Percentiles rank a stretch among this genome's conserved stretches.
Evolutionary conservation across 2,797 vertebrate genomes (phyloP).

Genomic region (Echiichthys vipera): DNA sequence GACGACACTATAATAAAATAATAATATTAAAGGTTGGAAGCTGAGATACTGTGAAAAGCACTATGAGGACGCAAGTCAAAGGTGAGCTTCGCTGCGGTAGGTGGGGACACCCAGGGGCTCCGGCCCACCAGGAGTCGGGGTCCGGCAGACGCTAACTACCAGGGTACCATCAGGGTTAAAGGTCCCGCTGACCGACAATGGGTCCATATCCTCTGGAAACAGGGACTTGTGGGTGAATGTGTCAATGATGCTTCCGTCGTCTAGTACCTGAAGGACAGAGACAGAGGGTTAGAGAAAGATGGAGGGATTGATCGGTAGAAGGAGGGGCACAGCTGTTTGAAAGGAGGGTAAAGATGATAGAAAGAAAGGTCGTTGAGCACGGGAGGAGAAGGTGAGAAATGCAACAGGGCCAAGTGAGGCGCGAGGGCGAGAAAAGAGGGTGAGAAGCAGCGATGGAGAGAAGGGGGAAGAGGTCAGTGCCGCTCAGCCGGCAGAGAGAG

Average conservation of each 20-base stretch:
- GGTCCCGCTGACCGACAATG: constrained; percentile 84
- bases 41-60: not conserved
- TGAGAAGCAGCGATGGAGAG: constrained; percentile 37
- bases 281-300: not conserved
- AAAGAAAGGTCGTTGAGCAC: constrained; percentile 6
- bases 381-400: constrained; percentile 18
- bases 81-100: constrained; percentile 73
- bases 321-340: not conserved
- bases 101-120: constrained; percentile 45
- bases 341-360: not conserved
- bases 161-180: constrained; percentile 77
- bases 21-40: not conserved
- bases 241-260: constrained; percentile 85
- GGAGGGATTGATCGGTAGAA: not conserved
- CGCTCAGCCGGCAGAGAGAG: not conserved
- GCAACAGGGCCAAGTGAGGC: constrained; percentile 15
- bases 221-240: constrained; percentile 89
- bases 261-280: constrained; percentile 78
- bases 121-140: rapidly evolving
- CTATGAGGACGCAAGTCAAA: constrained; percentile 56
- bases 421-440: constrained; percentile 12
- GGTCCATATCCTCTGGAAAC: constrained; percentile 89
- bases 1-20: not conserved
- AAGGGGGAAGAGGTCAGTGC: not conserved
- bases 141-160: constrained; percentile 81